Base-by-base conservation (phyloP, 2,113 vertebrate species). In the Arvicanthis niloticus region DNA sequence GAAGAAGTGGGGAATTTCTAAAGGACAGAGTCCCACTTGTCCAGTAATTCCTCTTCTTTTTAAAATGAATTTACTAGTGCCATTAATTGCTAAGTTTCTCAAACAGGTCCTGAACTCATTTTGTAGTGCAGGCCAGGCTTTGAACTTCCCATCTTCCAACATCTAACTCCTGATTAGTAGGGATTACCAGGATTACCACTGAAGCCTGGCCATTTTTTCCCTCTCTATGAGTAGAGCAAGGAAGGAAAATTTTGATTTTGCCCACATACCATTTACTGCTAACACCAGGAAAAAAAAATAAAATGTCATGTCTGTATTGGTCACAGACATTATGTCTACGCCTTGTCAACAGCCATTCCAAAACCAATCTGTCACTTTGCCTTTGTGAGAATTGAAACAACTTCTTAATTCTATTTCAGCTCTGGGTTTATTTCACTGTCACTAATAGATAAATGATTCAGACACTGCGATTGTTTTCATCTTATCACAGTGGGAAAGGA, bases 371-470 rank as follows among this genome's bases (percentile, higher is more conserved):
- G 86, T 94, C 96, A 96, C 87, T 77, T 94, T 94, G 72, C 10
- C 40, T 97, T 93, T 91, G 56, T 77, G 94, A 51, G 70, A 94
- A 93, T 89, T 94, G 58, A 93, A 96, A 90, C 68, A 75, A 96
- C 88, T 96, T 96, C 67, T 97, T 89, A 95, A 96, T 97, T 95
- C 91, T 96, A 37, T 91, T 96, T 92, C 78, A 82, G 86, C 89
- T 45, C 2, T 40, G 85, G 58, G 51, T 92, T 91, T 92, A 87
- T 95, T 86, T 97, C 81, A 77, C 85, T 77, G 85, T 94, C 88
- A 84, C 45, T 86, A 91, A 93, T 24, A 16, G 78, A 75, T 88
- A 81, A 97, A 95, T 95, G 96, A 93, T 86, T 97, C 96, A 95
- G 92, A 95, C 85, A 88, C n/a, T 60, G 56, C 12, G 5, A 40